These are phyloP conservation scores for Brachionus koreanus DNA, from an alignment of 1,140 invertebrate genomes.

Conservation along the genomic window DNA sequence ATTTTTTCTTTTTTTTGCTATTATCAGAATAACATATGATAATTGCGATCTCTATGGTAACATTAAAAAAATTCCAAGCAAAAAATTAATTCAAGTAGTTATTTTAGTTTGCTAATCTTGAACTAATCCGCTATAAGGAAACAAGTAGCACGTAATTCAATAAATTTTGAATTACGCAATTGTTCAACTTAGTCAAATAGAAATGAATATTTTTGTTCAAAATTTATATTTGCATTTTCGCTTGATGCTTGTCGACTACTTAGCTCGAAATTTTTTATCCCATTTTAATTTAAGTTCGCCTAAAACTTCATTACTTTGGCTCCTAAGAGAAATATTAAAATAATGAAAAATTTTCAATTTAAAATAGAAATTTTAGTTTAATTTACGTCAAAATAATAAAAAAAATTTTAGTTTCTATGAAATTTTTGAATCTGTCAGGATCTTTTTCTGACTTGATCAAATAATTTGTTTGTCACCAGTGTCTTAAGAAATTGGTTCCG, in stretches of 20 bases:
- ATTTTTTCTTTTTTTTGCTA: neutral
- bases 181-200: neutral
- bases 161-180: constrained; percentile 5
- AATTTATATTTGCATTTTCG: neutral
- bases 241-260: neutral
- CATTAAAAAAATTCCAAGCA: neutral
- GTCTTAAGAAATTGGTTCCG: too few relatives aligned
- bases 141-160: neutral
- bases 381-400: neutral
- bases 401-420: neutral
- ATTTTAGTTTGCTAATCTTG: constrained; percentile 2
- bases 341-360: neutral
- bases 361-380: neutral
- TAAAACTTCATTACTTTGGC: neutral
- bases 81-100: neutral
- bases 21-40: neutral
- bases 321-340: neutral
- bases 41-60: neutral
- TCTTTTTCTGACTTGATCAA: too few relatives aligned
- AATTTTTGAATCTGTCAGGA: too few relatives aligned
- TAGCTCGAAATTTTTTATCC: neutral
- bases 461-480: too few relatives aligned
- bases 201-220: neutral
- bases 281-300: neutral
- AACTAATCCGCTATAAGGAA: neutral